Evolutionary conservation across 2,888 invertebrate genomes (phyloP).

Genomic region (Acronicta psi): DNA sequence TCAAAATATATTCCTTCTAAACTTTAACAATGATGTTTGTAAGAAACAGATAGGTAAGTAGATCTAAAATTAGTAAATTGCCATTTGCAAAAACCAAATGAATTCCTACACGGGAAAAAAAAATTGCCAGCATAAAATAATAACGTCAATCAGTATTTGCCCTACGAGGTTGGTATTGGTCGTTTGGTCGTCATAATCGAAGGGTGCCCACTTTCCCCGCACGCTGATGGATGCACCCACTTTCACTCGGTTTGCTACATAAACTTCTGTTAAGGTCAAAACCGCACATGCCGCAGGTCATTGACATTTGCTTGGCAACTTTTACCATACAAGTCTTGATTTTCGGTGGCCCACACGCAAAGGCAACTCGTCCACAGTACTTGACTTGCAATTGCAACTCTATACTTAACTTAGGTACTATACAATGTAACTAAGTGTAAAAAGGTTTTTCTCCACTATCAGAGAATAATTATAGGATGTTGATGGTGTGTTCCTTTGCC

Average conservation of each 20-base stretch:
- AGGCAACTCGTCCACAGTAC: slow-evolving; percentile 6
- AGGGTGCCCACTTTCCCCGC: slow-evolving; percentile 70
- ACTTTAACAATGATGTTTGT: no score
- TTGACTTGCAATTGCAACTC: slow-evolving; percentile 5
- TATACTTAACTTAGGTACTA: not conserved
- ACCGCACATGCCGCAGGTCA: slow-evolving; percentile 57
- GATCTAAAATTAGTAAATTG: no score
- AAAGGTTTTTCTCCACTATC: not conserved
- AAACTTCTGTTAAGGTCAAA: slow-evolving; percentile 68
- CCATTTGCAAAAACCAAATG: slow-evolving; percentile 3
- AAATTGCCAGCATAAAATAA: not conserved
- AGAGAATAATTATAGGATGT: not conserved
- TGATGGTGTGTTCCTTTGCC: not conserved
- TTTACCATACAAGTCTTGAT: slow-evolving; percentile 62
- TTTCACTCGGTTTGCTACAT: slow-evolving; percentile 69
- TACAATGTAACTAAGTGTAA: not conserved
- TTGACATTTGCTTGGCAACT: slow-evolving; percentile 66
- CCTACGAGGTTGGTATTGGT: slow-evolving; percentile 5
- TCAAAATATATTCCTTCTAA: no score
- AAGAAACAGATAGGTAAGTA: no score
- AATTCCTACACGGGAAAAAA: no score
- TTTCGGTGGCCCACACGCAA: slow-evolving; percentile 42
- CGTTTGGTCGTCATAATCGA: slow-evolving; percentile 44
- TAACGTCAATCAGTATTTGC: slow-evolving; percentile 14
- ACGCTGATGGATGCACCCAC: slow-evolving; percentile 67